Evolutionary conservation across 2,797 vertebrate species (phyloP), one percentile per base, ranked within the genome.

Genomic region (Paguma larvata): DNA sequence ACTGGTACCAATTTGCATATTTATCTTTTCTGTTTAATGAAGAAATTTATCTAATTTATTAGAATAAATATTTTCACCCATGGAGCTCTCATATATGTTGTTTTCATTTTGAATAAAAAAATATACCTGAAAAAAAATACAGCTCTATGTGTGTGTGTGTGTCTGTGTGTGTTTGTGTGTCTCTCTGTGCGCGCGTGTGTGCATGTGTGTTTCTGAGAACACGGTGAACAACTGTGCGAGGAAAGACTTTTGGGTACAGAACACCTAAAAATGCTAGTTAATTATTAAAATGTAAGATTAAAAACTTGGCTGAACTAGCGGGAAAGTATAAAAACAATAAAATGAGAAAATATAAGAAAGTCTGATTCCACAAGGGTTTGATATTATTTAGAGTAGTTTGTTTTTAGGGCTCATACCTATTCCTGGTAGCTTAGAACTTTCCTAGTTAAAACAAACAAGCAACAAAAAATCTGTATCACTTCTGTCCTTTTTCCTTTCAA

Each of bases 51-150:
- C 38, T 94, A 63, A 68, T 75, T 83, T 80, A 79, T 94, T 79
- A 75, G 21, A 93, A 80, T 91, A 75, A 48, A 67, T 87, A 86
- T 77, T 90, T 93, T 88, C 1, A 80, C 18, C 5, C 16, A 15
- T 19, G 34, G 11, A 94, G 9, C 41, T 91, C 38, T 38, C 38
- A 38, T 2, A 38, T 38, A 3, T 41, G 30, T 18, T 75, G 6
- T 93, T 93, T 93, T 82, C 5, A 63, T 82, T 93, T 51, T 95
- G 9, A 91, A 70, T 91, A 30, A 78, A 92, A 92, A 89, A 92
- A 32, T 44, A 72, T 0, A 75, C 32, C 41, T 70, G 27, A 63
- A 85, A 89, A 68, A 77, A 73, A 78, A 80, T 59, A 78, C 5
- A 95, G 23, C 19, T 46, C 4, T 59, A 59, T 59, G 1, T 14